Evolutionary conservation across 2,797 vertebrate species (phyloP), one percentile per base, ranked within the genome.

Genomic region (Astyanax mexicanus): DNA sequence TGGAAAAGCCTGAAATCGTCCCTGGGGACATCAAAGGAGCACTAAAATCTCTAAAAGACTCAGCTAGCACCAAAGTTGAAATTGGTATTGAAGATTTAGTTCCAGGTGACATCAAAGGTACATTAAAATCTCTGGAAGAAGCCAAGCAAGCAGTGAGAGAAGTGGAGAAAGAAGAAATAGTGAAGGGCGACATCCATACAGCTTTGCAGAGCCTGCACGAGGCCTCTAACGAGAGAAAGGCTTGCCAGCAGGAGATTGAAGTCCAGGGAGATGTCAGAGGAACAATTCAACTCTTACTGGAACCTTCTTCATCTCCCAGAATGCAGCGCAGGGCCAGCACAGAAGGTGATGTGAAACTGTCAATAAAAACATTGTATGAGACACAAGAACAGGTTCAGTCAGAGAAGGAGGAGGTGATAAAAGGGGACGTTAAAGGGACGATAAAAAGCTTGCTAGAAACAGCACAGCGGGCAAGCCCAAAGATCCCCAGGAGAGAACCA

Each of bases 21-120:
- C 90, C 91, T 65, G 93, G 92, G 64, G 92, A 97, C 86, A 94
- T 97, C 83, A 94, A 91, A 87, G 93, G 91, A 69, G 86, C 95
- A 23, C 88, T 96, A 69, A 91, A 92, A 84, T 96, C 94, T 23
- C 92, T 97, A 62, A 94, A 96, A 89, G 95, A 95, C 85, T 94
- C 93, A 21, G 76, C 92, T 81, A 91, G 89, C 51, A 90, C 87
- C 40, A 95, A 86, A 88, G 87, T 87, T 23, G 93, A 95, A 89
- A 85, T 90, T 75, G 82, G 85, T 74, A 88, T 93, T 52, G 95
- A 94, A 78, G 93, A 96, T 85, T 90, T 96, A 83, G 91, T 96
- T 78, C 72, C 84, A 52, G 93, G 93, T 85, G 95, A 96, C 85
- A 92, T 97, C 72, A 93, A 95, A 81, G 92, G 91, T 78, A 92